Evolutionary conservation across 1,140 invertebrate species (phyloP).

Genomic region (Wasmannia auropunctata): DNA sequence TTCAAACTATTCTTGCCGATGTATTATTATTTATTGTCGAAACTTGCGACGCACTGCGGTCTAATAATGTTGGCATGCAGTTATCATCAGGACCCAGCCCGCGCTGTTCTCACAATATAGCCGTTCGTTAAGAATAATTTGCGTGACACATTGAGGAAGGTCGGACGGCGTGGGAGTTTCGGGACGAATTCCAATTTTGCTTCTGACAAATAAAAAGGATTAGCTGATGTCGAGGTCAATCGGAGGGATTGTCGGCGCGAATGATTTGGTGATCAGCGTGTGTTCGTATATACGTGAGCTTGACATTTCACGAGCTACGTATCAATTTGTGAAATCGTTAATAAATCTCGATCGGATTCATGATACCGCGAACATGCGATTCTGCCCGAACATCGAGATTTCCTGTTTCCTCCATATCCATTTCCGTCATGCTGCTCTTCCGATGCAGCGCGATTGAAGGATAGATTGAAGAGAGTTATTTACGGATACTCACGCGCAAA

Average conservation of each 20-base stretch:
- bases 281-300: conserved; percentile 58
- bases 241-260: conserved; percentile 50
- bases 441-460: background rate
- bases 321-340: conserved; percentile 35
- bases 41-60: background rate
- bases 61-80: background rate
- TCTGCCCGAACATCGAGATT: background rate
- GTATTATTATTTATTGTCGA: background rate
- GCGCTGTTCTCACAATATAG: background rate
- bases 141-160: conserved; percentile 49
- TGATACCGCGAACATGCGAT: conserved; percentile 35
- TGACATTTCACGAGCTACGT: conserved; percentile 59
- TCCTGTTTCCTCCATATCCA: background rate
- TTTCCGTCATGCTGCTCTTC: background rate
- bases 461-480: background rate
- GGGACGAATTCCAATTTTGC: conserved; percentile 30
- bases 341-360: background rate
- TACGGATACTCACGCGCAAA: background rate
- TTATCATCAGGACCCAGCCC: background rate
- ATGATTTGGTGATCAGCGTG: conserved; percentile 66
- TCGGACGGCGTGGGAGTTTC: conserved; percentile 55
- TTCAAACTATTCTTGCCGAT: background rate
- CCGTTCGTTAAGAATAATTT: conserved; percentile 35
- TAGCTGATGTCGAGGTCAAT: conserved; percentile 7
- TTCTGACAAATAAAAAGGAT: conserved; percentile 22